phyloP scores from a whole-genome alignment of 1,140 invertebrate species.

The Drosophila sechellia region DNA sequence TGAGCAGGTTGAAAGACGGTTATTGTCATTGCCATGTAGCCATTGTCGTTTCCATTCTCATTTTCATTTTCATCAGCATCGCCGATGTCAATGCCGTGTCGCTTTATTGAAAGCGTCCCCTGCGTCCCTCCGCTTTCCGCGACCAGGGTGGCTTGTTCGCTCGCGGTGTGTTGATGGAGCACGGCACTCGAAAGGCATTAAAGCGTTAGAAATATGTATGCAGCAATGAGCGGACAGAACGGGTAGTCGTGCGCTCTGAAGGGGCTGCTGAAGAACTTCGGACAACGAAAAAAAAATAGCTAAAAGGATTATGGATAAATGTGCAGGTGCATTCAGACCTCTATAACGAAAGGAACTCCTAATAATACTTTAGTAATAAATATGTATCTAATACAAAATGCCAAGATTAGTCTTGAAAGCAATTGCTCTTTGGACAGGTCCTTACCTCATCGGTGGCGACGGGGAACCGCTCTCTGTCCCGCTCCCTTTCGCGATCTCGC shows the following conservation, averaged over 20 bases:
- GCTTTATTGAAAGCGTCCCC: constrained; percentile 43
- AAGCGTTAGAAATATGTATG: not conserved
- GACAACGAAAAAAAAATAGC: not conserved
- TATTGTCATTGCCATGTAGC: constrained; percentile 27
- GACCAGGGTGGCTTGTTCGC: not conserved
- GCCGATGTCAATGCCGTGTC: constrained; percentile 10
- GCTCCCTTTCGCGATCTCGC: constrained; percentile 36
- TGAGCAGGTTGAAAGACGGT: constrained; percentile 50
- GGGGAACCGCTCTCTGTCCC: constrained; percentile 20
- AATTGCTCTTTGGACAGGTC: not conserved
- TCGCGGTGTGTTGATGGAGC: constrained; percentile 22
- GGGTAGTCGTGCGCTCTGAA: not conserved
- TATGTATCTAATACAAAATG: no score
- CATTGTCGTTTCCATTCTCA: constrained; percentile 22
- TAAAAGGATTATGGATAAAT: no score
- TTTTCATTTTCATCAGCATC: constrained; percentile 23
- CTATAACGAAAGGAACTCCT: no score
- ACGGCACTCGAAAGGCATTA: not conserved
- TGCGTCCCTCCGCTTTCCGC: constrained; percentile 30
- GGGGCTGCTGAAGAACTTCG: not conserved
- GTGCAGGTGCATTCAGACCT: no score
- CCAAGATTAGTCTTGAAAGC: no score
- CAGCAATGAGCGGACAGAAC: constrained; percentile 24
- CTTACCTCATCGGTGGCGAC: constrained; percentile 74
- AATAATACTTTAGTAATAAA: no score